phyloP scores from a whole-genome alignment of 1,140 invertebrate species.

The Agrilus planipennis region DNA sequence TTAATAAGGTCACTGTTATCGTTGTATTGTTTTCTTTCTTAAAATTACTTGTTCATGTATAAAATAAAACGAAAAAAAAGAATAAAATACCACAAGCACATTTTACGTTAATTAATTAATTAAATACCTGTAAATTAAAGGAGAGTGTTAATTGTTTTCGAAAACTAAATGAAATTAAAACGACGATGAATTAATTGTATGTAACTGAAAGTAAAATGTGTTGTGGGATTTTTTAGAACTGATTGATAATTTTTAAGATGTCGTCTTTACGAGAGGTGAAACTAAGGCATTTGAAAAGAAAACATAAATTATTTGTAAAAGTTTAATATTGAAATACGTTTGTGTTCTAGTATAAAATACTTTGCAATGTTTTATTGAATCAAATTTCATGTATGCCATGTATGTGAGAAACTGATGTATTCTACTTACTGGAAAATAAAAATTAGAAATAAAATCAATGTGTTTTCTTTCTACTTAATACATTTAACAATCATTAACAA shows the following conservation, averaged over 20 bases:
- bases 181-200: background rate
- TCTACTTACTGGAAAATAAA: slow-evolving; percentile 28
- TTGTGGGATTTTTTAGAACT: slow-evolving; percentile 2
- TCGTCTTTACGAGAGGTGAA: slow-evolving; percentile 15
- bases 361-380: slow-evolving; percentile 27
- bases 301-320: slow-evolving; percentile 24
- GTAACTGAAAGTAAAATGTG: slow-evolving; percentile 4
- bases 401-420: slow-evolving; percentile 32
- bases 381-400: slow-evolving; percentile 31
- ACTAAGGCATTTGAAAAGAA: slow-evolving; percentile 25
- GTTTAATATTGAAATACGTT: slow-evolving; percentile 19
- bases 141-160: no score
- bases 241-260: slow-evolving; percentile 9
- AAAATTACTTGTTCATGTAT: background rate
- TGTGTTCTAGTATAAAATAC: slow-evolving; percentile 24
- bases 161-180: background rate
- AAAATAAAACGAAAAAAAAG: background rate
- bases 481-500: no score
- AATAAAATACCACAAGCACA: no score
- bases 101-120: no score
- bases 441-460: no score
- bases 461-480: no score
- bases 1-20: background rate
- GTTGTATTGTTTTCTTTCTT: background rate
- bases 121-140: no score